Conservation (phyloP, 1,140 invertebrate species). For the Calephelis virginiensis region DNA sequence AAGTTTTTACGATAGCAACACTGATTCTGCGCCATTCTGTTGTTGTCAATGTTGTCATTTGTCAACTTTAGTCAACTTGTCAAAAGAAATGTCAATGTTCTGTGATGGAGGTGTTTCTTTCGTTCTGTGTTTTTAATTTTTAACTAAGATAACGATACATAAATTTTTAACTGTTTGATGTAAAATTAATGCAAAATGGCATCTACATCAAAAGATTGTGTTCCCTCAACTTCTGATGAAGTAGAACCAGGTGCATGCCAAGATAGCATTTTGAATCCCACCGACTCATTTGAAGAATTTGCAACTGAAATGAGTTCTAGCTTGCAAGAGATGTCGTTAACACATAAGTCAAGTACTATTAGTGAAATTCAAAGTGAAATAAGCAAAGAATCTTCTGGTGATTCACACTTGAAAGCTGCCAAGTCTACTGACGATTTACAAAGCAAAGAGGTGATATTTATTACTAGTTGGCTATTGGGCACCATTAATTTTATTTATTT, state of each 20-base stretch:
- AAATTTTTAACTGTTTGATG: not conserved
- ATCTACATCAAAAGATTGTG: slow-evolving; percentile 57
- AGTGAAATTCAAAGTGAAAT: slow-evolving; percentile 80
- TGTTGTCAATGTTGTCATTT: too few species aligned
- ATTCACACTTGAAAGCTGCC: slow-evolving; percentile 37
- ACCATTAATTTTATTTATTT: too few species aligned
- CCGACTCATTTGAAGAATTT: slow-evolving; percentile 85
- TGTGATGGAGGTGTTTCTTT: slow-evolving; percentile 11
- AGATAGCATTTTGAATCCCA: slow-evolving; percentile 84
- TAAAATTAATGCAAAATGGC: slow-evolving; percentile 42
- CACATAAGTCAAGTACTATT: slow-evolving; percentile 73
- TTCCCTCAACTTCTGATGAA: slow-evolving; percentile 35
- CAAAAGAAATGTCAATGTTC: not conserved
- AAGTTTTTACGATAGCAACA: too few species aligned
- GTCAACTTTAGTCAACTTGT: too few species aligned
- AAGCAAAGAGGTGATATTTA: slow-evolving; percentile 54
- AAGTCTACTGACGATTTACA: slow-evolving; percentile 66
- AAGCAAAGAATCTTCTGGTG: slow-evolving; percentile 56
- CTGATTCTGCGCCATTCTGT: too few species aligned
- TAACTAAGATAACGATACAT: not conserved
- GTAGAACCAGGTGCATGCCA: slow-evolving; percentile 62
- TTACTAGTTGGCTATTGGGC: not conserved
- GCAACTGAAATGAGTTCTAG: slow-evolving; percentile 82
- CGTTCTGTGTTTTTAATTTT: slow-evolving; percentile 5
- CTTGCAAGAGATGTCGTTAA: slow-evolving; percentile 77